Evolutionary conservation across 1,140 invertebrate genomes (phyloP).

Genomic region (Cherax destructor): DNA sequence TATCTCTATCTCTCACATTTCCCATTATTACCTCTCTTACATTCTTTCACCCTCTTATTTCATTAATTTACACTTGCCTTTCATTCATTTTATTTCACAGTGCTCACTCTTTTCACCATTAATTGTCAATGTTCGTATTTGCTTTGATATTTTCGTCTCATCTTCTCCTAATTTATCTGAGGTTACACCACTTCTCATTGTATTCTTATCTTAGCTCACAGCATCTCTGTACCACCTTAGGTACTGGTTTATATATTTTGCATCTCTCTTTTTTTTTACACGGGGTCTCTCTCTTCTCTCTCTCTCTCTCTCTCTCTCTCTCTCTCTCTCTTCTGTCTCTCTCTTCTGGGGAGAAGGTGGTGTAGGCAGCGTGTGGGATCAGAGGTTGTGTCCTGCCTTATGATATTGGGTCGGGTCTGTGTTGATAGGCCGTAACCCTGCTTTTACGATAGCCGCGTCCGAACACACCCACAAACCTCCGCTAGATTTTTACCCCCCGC

Average conservation of each 20-base stretch:
- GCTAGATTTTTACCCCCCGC: neutral
- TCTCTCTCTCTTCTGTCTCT: constrained; percentile 4
- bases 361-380: constrained; percentile 31
- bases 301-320: constrained; percentile 23
- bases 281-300: neutral
- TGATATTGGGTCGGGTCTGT: constrained; percentile 60
- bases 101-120: too few species aligned
- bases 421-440: constrained; percentile 59
- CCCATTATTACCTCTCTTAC: neutral
- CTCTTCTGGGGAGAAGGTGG: neutral
- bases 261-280: neutral
- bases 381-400: constrained; percentile 45
- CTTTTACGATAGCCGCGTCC: constrained; percentile 51
- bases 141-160: neutral
- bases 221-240: too few species aligned
- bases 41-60: neutral
- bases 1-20: neutral
- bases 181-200: too few species aligned
- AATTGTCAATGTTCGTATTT: too few species aligned
- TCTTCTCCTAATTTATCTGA: neutral
- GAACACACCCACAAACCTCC: constrained; percentile 30
- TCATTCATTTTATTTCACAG: too few species aligned
- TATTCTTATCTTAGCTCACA: too few species aligned
- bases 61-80: neutral
- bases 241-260: too few species aligned